These are phyloP conservation scores for Paguma larvata DNA, from an alignment of 2,797 vertebrate genomes.

Conservation along the genomic window DNA sequence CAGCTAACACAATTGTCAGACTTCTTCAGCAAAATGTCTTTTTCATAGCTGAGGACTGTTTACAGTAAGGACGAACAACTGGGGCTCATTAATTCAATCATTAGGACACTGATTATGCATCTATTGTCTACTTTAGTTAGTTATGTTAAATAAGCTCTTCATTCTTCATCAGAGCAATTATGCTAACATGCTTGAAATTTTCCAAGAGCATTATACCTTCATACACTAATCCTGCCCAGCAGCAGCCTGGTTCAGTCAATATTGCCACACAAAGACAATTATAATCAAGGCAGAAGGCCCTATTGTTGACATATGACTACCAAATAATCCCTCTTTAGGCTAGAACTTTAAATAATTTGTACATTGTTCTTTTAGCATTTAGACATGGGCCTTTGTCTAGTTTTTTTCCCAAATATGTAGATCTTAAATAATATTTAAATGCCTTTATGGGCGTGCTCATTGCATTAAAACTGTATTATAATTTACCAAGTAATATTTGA, in stretches of 20 bases:
- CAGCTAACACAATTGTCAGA: conserved; percentile 59
- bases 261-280: conserved; percentile 70
- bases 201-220: conserved; percentile 70
- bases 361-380: conserved; percentile 52
- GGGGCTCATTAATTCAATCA: conserved; percentile 77
- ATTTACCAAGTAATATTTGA: conserved; percentile 60
- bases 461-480: conserved; percentile 29
- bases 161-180: conserved; percentile 78
- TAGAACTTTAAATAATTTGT: conserved; percentile 63
- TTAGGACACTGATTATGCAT: conserved; percentile 73
- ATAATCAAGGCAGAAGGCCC: conserved; percentile 63
- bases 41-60: conserved; percentile 72
- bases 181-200: conserved; percentile 71
- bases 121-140: conserved; percentile 74
- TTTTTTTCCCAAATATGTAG: conserved; percentile 24
- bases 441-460: background rate
- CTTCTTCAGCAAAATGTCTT: conserved; percentile 73
- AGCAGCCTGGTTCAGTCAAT: conserved; percentile 69
- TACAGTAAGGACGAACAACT: conserved; percentile 77
- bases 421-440: conserved; percentile 63
- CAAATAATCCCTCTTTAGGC: conserved; percentile 49
- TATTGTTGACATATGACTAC: conserved; percentile 64
- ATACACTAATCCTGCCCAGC: conserved; percentile 62
- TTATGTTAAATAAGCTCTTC: conserved; percentile 74
- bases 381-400: conserved; percentile 15